These are phyloP conservation scores for Drosophila pseudoananassae DNA, from an alignment of 1,140 invertebrate genomes.

Conservation along the genomic window DNA sequence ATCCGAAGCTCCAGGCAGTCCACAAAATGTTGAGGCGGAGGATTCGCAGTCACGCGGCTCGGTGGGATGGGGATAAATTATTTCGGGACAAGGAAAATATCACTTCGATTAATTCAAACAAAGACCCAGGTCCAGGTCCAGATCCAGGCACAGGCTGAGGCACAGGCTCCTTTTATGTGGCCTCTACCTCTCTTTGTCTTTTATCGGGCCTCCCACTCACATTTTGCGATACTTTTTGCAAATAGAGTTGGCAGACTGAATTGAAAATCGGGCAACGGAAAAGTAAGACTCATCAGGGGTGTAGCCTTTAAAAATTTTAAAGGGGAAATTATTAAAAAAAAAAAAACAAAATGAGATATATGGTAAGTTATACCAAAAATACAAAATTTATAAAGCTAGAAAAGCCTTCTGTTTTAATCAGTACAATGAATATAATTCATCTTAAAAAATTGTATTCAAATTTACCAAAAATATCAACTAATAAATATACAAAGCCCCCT, in stretches of 20 bases:
- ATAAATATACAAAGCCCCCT: neutral
- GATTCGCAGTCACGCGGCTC: constrained; percentile 14
- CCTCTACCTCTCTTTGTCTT: neutral
- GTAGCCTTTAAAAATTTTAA: neutral
- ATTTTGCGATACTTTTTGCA: constrained; percentile 40
- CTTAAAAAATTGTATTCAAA: neutral
- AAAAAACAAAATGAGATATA: neutral
- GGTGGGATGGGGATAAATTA: constrained; percentile 66
- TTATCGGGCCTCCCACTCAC: constrained; percentile 16
- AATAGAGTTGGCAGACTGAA: constrained; percentile 58
- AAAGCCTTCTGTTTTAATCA: too few species aligned
- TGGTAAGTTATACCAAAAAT: neutral
- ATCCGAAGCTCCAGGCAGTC: constrained; percentile 40
- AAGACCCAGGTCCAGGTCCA: constrained; percentile 44
- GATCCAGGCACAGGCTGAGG: constrained; percentile 1
- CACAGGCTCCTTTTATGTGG: neutral
- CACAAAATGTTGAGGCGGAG: neutral
- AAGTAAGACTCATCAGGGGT: neutral
- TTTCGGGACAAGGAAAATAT: constrained; percentile 82
- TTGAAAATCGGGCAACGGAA: constrained; percentile 11
- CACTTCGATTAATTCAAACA: constrained; percentile 83
- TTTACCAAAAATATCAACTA: neutral
- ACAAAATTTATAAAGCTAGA: neutral
- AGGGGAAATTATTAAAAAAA: neutral
- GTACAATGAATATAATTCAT: too few species aligned